Evolutionary conservation across 2,113 vertebrate species (phyloP), one percentile per base, ranked within the genome.

Genomic region (Gila orcuttii): DNA sequence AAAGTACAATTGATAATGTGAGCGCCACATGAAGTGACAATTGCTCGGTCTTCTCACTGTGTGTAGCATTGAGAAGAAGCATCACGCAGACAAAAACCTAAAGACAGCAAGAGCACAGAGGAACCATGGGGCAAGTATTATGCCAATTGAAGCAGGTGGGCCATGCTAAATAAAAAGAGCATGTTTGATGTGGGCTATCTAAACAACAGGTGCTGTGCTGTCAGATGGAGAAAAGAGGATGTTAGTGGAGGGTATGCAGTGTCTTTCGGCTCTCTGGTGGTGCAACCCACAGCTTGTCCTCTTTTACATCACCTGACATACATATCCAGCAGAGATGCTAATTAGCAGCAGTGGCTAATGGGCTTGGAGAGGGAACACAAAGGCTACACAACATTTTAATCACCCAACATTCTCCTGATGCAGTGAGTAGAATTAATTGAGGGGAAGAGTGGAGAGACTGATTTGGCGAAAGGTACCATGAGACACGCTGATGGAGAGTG

Each of bases 361-460:
- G 84, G 69, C 78, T 86, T 81, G 87, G 79, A 76, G 86, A 87
- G 84, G 83, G 47, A 36, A 79, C 80, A 89, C 87, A 89, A 89
- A 79, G 85, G 78, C 84, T 87, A 87, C 86, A 90, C 86, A 87
- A 52, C 78, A 87, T 85, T 83, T 85, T 90, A 89, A 90, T 90
- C 86, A 89, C 64, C 59, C 21, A 28, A 50, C 86, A 90, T 90
- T 88, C 88, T 89, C 79, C 71, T 39, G 75, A 78, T 57, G 83
- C 85, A 87, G 68, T 60, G 15, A 31, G 88, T 8, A 11, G 77
- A 89, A 87, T 87, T 87, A 86, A 91, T 81, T 86, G 71, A 74
- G 12, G 47, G 31, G 13, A 68, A 81, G 28, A 76, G 79, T 59
- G 50, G 21, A 47, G 23, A 47, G 42, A 68, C 45, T 3, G 64